Conservation (phyloP, 2,888 invertebrate genomes). For the Dryadula phaetusa region DNA sequence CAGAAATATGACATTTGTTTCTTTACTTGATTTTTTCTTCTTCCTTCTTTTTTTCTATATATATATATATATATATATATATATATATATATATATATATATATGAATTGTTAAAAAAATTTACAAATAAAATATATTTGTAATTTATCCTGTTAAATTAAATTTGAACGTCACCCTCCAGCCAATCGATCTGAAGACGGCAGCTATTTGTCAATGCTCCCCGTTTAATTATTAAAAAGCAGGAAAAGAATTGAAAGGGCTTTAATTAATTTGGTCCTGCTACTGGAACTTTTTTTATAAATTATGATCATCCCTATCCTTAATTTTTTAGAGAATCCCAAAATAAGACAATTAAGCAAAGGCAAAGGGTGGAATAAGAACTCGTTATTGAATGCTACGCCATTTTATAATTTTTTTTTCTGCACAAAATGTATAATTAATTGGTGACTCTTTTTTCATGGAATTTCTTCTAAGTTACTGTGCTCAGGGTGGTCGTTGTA, state of each 20-base stretch:
- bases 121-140: not conserved
- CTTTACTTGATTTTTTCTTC: too few species aligned
- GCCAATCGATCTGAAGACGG: slow-evolving; percentile 74
- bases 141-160: not conserved
- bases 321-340: slow-evolving; percentile 49
- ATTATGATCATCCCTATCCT: slow-evolving; percentile 68
- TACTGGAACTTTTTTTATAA: slow-evolving; percentile 64
- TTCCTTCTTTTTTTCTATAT: too few species aligned
- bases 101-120: too few species aligned
- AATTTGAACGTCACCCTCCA: slow-evolving; percentile 2
- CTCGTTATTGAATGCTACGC: slow-evolving; percentile 21
- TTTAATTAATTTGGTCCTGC: slow-evolving; percentile 77
- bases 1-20: too few species aligned
- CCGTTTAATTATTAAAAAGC: slow-evolving; percentile 80
- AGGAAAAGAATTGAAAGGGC: slow-evolving; percentile 73
- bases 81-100: too few species aligned
- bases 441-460: slow-evolving; percentile 2
- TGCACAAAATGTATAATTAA: slow-evolving; percentile 28
- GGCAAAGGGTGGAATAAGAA: slow-evolving; percentile 23
- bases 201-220: slow-evolving; percentile 82
- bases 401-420: slow-evolving; percentile 27
- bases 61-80: too few species aligned
- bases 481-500: not conserved
- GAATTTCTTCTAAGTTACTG: not conserved
- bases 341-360: slow-evolving; percentile 46